Evolutionary conservation across 2,888 invertebrate species (phyloP), one percentile per base, ranked within the genome.

Genomic region (Synergus japonicus): DNA sequence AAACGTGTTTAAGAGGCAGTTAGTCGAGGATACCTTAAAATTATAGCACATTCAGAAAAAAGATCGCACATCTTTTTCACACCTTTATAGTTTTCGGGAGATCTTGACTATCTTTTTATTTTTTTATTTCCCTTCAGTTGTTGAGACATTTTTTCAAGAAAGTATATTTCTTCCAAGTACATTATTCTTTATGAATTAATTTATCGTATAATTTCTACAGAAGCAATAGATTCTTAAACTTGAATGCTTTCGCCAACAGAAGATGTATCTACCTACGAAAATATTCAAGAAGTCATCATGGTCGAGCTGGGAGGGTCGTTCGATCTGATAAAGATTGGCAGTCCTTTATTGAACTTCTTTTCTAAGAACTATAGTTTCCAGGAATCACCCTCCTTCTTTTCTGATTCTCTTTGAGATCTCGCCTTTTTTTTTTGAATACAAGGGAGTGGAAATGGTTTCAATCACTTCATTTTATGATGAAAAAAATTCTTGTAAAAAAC

Each of bases 301-400:
- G 29, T 64, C 15, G 60, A 76, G 49, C 54, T 58, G 65, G 76
- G 78, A 81, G 85, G 85, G 82, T 83, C 81, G 82, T 76, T 78
- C 79, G 82, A 86, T 86, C 86, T 85, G 86, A 86, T 86, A 86
- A 85, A 81, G 82, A 84, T 84, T 84, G 46, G 46, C 49, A 69
- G 22, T 29, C 69, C 69, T 46, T 69, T 69, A 69, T 69, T 69
- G 69, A 69, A 69, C 46, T 69, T 49, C 69, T 69, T 49, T 69
- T 22, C 64, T 64, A 64, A 64, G 64, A 69, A 49, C 69, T 49
- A 69, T 46, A 49, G 69, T 69, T 69, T 69, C 22, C 69, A 46
- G 67, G 22, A 67, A 69, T 69, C 69, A 69, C 46, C 46, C 49
- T 69, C 46, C 15, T 22, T 49, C 29, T 49, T 49, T 69, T 69